Conservation (phyloP, 2,113 vertebrate species). For the Lepidiolamprologus cunningtoni region DNA sequence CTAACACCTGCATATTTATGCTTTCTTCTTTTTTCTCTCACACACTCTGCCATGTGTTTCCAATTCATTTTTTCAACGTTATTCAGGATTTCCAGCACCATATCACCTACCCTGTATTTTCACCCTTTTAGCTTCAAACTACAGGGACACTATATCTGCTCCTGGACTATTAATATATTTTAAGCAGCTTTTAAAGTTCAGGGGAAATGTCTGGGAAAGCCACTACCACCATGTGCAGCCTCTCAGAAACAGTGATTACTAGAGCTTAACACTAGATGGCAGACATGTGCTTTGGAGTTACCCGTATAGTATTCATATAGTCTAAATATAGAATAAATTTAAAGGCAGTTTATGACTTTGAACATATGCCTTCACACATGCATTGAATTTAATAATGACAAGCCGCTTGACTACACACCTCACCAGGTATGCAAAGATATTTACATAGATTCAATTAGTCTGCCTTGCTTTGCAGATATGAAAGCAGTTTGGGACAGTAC, state of each 20-base stretch:
- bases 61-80: fast-evolving
- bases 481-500: neutral
- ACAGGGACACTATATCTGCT: neutral
- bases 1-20: neutral
- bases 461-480: neutral
- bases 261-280: slow-evolving; percentile 36
- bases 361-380: neutral
- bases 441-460: slow-evolving; percentile 8
- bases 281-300: neutral
- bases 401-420: neutral
- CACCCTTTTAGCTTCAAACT: neutral
- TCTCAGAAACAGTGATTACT: neutral
- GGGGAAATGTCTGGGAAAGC: neutral
- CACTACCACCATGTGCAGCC: no score
- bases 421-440: neutral
- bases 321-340: neutral
- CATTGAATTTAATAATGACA: neutral
- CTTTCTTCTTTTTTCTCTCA: neutral
- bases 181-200: neutral
- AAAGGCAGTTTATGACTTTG: neutral
- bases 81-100: neutral
- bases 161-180: neutral
- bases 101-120: neutral
- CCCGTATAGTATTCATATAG: neutral
- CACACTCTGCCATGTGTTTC: neutral